phyloP scores from a whole-genome alignment of 2,113 vertebrate genomes.

The Monarcha castaneiventris region DNA sequence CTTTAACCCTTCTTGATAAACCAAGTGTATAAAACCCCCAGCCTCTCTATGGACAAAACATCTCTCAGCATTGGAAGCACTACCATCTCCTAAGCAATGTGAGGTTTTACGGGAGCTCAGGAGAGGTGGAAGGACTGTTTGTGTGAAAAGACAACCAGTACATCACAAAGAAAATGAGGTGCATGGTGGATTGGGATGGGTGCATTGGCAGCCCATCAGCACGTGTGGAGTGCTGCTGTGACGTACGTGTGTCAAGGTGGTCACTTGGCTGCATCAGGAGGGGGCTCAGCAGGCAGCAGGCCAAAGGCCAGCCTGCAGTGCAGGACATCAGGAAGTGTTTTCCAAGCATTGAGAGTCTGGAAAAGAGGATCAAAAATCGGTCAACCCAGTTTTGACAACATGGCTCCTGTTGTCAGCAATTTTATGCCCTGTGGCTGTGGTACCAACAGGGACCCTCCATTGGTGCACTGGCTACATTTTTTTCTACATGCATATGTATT shows the following conservation, averaged over 20 bases:
- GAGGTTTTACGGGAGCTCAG: background rate
- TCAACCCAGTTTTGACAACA: background rate
- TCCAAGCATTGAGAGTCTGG: background rate
- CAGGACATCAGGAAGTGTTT: background rate
- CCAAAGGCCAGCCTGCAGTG: background rate
- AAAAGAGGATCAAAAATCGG: background rate
- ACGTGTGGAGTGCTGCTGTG: background rate
- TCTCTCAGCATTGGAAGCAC: background rate
- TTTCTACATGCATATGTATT: background rate
- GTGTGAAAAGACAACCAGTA: background rate
- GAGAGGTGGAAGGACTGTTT: background rate
- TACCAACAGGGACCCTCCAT: background rate
- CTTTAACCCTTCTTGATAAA: slow-evolving; percentile 66
- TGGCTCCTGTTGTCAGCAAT: background rate
- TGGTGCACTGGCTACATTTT: background rate
- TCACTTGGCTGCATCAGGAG: background rate
- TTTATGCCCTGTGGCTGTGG: background rate
- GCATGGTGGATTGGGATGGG: background rate
- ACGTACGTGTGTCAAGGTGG: fast-evolving
- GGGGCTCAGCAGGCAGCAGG: background rate
- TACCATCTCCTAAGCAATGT: background rate
- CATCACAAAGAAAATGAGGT: background rate
- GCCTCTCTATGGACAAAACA: background rate
- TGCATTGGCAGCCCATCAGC: background rate
- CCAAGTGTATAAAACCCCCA: slow-evolving; percentile 25